phyloP scores from a whole-genome alignment of 2,888 invertebrate species.

The Drosophila colorata region DNA sequence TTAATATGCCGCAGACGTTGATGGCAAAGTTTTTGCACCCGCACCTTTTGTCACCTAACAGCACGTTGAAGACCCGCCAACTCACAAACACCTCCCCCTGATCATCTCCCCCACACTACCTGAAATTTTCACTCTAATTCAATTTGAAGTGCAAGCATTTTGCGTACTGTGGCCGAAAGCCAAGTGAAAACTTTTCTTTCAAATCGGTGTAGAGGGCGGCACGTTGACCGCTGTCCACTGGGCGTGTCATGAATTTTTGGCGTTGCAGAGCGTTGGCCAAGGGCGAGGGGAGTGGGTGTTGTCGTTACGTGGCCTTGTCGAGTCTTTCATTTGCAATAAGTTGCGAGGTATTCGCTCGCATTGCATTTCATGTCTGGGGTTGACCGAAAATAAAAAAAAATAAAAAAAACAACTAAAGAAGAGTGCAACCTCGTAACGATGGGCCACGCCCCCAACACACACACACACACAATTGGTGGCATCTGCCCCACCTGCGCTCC shows the following conservation, averaged over 20 bases:
- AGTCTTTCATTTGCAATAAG: slow-evolving; percentile 70
- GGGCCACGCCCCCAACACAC: slow-evolving; percentile 19
- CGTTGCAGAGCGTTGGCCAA: neutral
- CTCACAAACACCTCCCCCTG: neutral
- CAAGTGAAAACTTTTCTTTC: slow-evolving; percentile 41
- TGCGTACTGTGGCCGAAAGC: slow-evolving; percentile 30
- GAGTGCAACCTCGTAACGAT: slow-evolving; percentile 24
- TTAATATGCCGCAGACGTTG: slow-evolving; percentile 50
- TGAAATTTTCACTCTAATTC: slow-evolving; percentile 56
- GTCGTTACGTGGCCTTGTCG: slow-evolving; percentile 44
- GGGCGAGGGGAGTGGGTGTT: neutral
- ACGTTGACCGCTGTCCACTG: slow-evolving; percentile 35
- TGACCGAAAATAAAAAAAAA: slow-evolving; percentile 29
- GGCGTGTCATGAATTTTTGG: slow-evolving; percentile 28
- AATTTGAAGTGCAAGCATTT: slow-evolving; percentile 59
- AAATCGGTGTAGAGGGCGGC: slow-evolving; percentile 9
- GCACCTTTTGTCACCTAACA: slow-evolving; percentile 38
- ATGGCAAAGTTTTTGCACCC: slow-evolving; percentile 24
- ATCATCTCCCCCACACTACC: neutral
- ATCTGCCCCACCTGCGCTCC: slow-evolving; percentile 36
- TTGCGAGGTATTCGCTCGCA: slow-evolving; percentile 50
- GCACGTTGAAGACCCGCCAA: slow-evolving; percentile 4
- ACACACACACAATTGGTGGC: neutral
- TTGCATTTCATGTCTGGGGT: slow-evolving; percentile 37
- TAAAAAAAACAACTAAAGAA: too few species aligned